Evolutionary conservation across 2,888 invertebrate genomes (phyloP).

Genomic region (Drosophila koepferae): DNA sequence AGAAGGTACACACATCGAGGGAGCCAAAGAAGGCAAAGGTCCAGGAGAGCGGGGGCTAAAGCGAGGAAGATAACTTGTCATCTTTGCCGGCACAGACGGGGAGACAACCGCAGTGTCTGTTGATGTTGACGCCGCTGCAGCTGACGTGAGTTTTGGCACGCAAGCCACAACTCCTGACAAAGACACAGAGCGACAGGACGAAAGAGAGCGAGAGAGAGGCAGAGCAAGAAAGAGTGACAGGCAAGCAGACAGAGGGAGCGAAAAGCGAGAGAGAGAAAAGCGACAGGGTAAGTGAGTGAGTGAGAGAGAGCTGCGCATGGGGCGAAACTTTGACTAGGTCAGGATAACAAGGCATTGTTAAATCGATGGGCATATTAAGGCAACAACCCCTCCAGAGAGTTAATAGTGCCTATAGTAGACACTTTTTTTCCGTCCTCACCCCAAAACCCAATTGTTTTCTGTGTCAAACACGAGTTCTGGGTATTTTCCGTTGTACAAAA

Average conservation of each 20-base stretch:
- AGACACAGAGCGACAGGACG: neutral
- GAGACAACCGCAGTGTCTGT: conserved; percentile 17
- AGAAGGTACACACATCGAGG: neutral
- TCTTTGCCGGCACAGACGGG: conserved; percentile 31
- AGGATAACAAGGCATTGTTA: conserved; percentile 66
- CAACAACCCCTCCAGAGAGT: conserved; percentile 36
- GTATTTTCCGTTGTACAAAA: conserved; percentile 64
- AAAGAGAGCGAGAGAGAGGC: neutral
- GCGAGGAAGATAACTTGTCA: conserved; percentile 18
- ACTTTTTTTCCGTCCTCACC: neutral
- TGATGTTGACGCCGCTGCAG: conserved; percentile 30
- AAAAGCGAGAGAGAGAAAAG: neutral
- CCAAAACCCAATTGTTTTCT: conserved; percentile 34
- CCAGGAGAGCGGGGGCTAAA: neutral
- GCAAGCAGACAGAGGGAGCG: neutral
- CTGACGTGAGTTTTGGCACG: conserved; percentile 64
- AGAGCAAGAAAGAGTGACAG: conserved; percentile 18
- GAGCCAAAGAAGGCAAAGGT: too few species aligned
- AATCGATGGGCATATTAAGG: conserved; percentile 62
- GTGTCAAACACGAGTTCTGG: conserved; percentile 43
- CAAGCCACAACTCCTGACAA: neutral
- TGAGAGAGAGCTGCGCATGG: conserved; percentile 42
- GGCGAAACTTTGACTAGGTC: conserved; percentile 67
- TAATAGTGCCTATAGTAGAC: neutral
- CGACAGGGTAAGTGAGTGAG: neutral